phyloP scores from a whole-genome alignment of 1,140 invertebrate genomes.

The Parasteatoda tepidariorum region DNA sequence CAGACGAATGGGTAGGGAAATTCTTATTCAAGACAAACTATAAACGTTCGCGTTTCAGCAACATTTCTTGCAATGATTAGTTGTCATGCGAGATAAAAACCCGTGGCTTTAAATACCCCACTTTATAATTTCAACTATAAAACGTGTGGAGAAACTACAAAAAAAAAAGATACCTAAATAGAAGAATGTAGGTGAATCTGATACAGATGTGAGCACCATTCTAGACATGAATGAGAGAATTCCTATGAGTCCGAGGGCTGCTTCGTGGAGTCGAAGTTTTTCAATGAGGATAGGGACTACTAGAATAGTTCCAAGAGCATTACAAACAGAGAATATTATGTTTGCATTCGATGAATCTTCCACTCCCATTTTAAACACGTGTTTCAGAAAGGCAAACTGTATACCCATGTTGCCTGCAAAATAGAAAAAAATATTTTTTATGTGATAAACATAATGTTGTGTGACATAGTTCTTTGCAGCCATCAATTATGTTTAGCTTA shows the following conservation, averaged over 20 bases:
- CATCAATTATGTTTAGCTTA: too few relatives aligned
- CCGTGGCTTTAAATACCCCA: too few relatives aligned
- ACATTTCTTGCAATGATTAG: too few relatives aligned
- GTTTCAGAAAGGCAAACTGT: neutral
- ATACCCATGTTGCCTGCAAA: neutral
- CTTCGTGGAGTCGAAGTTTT: slow-evolving; percentile 24
- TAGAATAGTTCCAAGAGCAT: neutral
- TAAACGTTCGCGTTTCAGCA: too few relatives aligned
- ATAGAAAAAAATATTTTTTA: too few relatives aligned
- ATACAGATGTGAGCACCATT: slow-evolving; percentile 8
- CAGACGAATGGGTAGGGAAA: too few relatives aligned
- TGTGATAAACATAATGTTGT: too few relatives aligned
- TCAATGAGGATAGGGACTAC: slow-evolving; percentile 13
- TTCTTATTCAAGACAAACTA: too few relatives aligned
- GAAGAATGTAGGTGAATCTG: neutral
- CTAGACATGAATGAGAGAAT: slow-evolving; percentile 35
- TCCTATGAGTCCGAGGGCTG: slow-evolving; percentile 21
- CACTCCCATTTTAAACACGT: slow-evolving; percentile 17
- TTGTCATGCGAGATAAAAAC: too few relatives aligned
- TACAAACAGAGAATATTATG: slow-evolving; percentile 1
- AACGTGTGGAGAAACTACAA: too few relatives aligned
- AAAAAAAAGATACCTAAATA: slow-evolving; percentile 5
- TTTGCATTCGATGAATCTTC: slow-evolving; percentile 7
- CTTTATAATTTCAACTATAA: too few relatives aligned
- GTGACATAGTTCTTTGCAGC: too few relatives aligned